A percentile compares a stretch with the other conserved stretches of the same genome.
These are phyloP conservation scores for Dysmachus trigonus DNA, from an alignment of 2,888 invertebrate genomes.

Conservation along the genomic window DNA sequence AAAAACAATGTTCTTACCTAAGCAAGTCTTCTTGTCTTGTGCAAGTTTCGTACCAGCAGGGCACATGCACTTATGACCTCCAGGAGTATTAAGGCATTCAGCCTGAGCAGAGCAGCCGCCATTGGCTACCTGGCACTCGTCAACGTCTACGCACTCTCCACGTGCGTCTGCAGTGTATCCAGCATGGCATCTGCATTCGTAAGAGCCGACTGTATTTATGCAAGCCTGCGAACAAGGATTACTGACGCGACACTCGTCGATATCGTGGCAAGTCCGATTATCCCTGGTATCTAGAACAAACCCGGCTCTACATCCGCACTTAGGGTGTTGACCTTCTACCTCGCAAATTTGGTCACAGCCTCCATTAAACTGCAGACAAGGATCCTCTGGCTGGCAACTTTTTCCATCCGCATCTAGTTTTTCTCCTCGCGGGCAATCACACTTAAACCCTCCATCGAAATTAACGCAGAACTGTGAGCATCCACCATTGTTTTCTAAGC, in stretches of 20 bases:
- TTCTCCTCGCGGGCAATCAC: slow-evolving; percentile 65
- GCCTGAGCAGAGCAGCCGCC: slow-evolving; percentile 59
- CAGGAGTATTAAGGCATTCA: slow-evolving; percentile 65
- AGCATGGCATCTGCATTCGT: slow-evolving; percentile 70
- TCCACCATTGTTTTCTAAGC: slow-evolving; percentile 59
- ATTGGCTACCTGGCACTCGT: slow-evolving; percentile 66
- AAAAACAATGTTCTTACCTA: slow-evolving; percentile 38
- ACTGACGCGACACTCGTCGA: slow-evolving; percentile 66
- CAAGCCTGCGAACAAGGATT: slow-evolving; percentile 67
- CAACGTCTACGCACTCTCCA: slow-evolving; percentile 66
- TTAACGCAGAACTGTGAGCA: slow-evolving; percentile 59
- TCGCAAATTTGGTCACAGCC: slow-evolving; percentile 69
- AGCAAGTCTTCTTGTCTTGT: slow-evolving; percentile 54
- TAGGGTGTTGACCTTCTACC: slow-evolving; percentile 45
- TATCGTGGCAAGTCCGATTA: slow-evolving; percentile 63
- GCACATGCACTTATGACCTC: slow-evolving; percentile 67
- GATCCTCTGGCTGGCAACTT: slow-evolving; percentile 63
- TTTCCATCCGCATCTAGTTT: slow-evolving; percentile 53
- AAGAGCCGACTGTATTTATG: slow-evolving; percentile 65
- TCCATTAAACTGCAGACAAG: slow-evolving; percentile 65
- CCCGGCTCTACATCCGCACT: slow-evolving; percentile 66
- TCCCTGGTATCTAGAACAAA: slow-evolving; percentile 60
- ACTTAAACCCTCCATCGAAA: slow-evolving; percentile 68
- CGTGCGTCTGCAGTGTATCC: slow-evolving; percentile 67
- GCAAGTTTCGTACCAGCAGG: slow-evolving; percentile 60